Conservation (phyloP, 37 sponge, comb jelly and placozoan species). For the Halichondria panicea region DNA sequence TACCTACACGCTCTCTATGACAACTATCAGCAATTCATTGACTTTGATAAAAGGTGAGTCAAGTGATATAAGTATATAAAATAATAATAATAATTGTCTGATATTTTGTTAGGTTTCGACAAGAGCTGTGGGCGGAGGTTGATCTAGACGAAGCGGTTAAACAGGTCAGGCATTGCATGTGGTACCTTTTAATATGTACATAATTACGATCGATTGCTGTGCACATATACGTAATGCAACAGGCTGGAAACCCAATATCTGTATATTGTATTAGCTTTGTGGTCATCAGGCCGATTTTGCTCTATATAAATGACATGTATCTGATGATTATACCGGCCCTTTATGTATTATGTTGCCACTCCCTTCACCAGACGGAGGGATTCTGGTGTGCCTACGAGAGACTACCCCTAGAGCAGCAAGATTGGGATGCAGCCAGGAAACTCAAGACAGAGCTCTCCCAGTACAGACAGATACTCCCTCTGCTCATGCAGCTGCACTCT, state of each 20-base stretch:
- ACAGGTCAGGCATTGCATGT: no score
- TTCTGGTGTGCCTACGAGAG: slow-evolving; percentile 63
- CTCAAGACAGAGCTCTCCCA: slow-evolving; percentile 56
- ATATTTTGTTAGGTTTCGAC: slow-evolving; percentile 56
- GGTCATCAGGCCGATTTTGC: no score
- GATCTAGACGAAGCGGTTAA: slow-evolving; percentile 58
- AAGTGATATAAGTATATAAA: neutral
- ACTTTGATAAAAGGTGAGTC: slow-evolving; percentile 67
- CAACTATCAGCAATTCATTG: slow-evolving; percentile 77
- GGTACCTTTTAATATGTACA: no score
- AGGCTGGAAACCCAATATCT: neutral
- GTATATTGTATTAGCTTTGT: no score
- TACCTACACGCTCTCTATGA: slow-evolving; percentile 72
- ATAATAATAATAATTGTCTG: neutral
- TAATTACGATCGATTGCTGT: neutral
- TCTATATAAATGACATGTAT: no score
- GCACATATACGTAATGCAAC: neutral
- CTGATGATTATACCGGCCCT: no score
- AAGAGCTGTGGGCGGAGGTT: slow-evolving; percentile 85
- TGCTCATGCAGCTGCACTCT: slow-evolving; percentile 76
- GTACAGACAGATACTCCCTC: slow-evolving; percentile 73
- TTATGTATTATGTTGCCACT: neutral
- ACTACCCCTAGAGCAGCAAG: slow-evolving; percentile 78
- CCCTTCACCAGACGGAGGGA: slow-evolving; percentile 38
- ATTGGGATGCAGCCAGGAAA: slow-evolving; percentile 82